phyloP scores from a whole-genome alignment of 2,113 vertebrate genomes.

The Micronycteris hirsuta region DNA sequence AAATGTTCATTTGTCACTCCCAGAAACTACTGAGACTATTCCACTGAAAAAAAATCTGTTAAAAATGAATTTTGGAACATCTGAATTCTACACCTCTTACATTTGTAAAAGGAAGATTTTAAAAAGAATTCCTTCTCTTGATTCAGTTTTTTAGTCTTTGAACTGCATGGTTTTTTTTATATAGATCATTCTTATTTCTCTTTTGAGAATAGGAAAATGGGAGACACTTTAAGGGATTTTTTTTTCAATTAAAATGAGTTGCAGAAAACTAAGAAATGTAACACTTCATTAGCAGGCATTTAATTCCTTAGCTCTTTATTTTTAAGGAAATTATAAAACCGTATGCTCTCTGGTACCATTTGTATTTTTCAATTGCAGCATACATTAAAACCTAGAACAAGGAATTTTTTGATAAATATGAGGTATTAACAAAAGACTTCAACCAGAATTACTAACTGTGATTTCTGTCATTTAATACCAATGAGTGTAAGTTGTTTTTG shows the following conservation, averaged over 20 bases:
- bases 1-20: constrained; percentile 35
- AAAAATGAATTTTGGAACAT: constrained; percentile 32
- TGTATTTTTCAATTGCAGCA: constrained; percentile 49
- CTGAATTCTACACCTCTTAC: not conserved
- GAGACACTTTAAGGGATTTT: constrained; percentile 58
- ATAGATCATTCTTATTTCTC: constrained; percentile 59
- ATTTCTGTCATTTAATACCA: constrained; percentile 50
- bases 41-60: constrained; percentile 25
- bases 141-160: constrained; percentile 2
- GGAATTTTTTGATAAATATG: constrained; percentile 49
- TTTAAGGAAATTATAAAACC: constrained; percentile 71
- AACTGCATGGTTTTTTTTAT: constrained; percentile 25
- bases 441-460: constrained; percentile 42
- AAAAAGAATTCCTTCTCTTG: not conserved
- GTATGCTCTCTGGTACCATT: constrained; percentile 61
- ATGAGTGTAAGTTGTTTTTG: constrained; percentile 35
- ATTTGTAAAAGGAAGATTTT: not conserved
- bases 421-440: constrained; percentile 51
- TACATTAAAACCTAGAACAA: constrained; percentile 51
- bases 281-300: constrained; percentile 69
- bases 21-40: constrained; percentile 14
- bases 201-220: constrained; percentile 56
- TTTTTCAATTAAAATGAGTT: constrained; percentile 70
- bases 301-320: constrained; percentile 68
- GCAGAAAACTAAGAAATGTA: constrained; percentile 72